Evolutionary conservation across 2,113 vertebrate species (phyloP).

Genomic region (Sakesphorus luctuosus): DNA sequence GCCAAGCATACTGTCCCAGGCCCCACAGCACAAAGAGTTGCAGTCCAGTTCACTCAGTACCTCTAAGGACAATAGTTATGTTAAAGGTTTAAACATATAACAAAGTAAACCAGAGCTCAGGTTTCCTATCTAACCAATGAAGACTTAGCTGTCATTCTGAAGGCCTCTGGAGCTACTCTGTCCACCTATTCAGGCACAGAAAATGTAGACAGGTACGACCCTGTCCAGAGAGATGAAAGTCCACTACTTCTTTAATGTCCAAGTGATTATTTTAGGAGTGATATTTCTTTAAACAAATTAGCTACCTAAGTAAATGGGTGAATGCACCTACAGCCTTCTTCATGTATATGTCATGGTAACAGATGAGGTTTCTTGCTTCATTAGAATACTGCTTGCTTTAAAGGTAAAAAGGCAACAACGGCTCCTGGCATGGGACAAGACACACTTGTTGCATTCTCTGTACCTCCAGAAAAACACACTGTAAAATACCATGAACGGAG

Average conservation of each 20-base stretch:
- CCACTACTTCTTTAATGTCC: neutral
- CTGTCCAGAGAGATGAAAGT: neutral
- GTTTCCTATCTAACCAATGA: neutral
- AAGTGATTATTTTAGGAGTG: neutral
- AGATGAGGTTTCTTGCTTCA: neutral
- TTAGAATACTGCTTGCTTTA: neutral
- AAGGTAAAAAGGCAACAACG: neutral
- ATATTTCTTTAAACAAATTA: neutral
- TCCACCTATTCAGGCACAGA: neutral
- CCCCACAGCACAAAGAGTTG: neutral
- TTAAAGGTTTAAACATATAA: neutral
- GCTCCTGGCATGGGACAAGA: neutral
- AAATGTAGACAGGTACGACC: neutral
- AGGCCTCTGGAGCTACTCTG: neutral
- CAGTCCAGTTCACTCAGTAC: neutral
- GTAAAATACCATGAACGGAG: neutral
- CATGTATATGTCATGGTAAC: fast-evolving
- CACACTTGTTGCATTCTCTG: neutral
- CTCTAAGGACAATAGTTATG: neutral
- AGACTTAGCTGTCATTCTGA: neutral
- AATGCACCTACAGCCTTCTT: neutral
- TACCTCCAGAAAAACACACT: neutral
- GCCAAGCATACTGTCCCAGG: neutral
- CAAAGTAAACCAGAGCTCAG: neutral
- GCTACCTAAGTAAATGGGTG: neutral